Evolutionary conservation across 2,888 invertebrate species (phyloP).

Genomic region (Molorchus minor): DNA sequence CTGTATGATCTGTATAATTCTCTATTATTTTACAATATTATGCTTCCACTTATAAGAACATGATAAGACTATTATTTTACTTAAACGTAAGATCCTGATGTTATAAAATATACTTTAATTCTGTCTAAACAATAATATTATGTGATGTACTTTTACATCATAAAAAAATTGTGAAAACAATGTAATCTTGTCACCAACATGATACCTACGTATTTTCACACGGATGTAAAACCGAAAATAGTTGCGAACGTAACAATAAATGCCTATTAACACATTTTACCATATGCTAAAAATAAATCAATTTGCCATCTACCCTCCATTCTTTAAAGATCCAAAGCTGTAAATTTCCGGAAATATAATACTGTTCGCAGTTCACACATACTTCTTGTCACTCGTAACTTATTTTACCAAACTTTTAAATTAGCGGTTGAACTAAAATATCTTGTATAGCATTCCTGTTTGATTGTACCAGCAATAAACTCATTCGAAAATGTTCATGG

Average conservation of each 20-base stretch:
- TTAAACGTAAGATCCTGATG: too few species aligned
- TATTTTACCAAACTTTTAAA: neutral
- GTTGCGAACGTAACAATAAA: constrained; percentile 1
- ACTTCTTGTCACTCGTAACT: neutral
- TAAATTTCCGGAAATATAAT: constrained; percentile 10
- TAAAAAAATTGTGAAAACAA: neutral
- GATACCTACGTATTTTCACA: too few species aligned
- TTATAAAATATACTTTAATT: too few species aligned
- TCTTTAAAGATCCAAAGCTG: constrained; percentile 11
- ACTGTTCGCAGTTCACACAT: neutral
- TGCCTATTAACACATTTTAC: constrained; percentile 1
- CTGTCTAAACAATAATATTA: too few species aligned
- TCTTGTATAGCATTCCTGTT: neutral
- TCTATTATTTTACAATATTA: too few species aligned
- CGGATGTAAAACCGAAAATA: neutral
- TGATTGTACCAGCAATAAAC: constrained; percentile 46
- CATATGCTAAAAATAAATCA: constrained; percentile 19
- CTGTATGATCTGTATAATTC: too few species aligned
- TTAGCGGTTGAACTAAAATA: neutral
- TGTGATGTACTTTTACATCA: too few species aligned
- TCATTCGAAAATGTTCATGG: constrained; percentile 19
- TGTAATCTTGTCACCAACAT: too few species aligned
- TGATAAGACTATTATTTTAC: too few species aligned
- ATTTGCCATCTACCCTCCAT: constrained; percentile 8
- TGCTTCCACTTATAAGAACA: too few species aligned